These are phyloP conservation scores for Diorhabda elongata DNA, from an alignment of 1,140 invertebrate genomes.

Conservation along the genomic window DNA sequence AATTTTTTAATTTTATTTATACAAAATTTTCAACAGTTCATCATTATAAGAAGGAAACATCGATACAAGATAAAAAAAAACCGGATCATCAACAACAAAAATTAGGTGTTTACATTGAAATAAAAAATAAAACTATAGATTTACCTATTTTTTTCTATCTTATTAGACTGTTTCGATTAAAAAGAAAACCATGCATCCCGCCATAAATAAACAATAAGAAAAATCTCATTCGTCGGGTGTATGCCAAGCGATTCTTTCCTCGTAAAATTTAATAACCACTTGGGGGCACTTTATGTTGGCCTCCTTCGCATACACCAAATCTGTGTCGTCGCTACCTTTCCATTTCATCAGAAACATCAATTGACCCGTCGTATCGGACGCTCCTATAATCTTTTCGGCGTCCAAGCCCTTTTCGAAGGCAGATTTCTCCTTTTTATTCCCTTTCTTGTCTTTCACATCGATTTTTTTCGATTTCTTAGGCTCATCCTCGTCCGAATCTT, in stretches of 20 bases:
- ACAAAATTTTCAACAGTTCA: too few relatives aligned
- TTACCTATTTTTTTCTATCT: too few relatives aligned
- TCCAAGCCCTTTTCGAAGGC: constrained; percentile 89
- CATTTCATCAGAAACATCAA: constrained; percentile 98
- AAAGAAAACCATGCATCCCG: too few relatives aligned
- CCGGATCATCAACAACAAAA: too few relatives aligned
- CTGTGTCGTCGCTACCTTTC: constrained; percentile 94
- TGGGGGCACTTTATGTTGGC: constrained; percentile 92
- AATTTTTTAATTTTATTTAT: too few relatives aligned
- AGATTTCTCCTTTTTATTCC: constrained; percentile 48
- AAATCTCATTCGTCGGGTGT: constrained; percentile 54
- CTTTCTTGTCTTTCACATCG: constrained; percentile 25
- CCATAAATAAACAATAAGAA: too few relatives aligned
- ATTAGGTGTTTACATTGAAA: too few relatives aligned
- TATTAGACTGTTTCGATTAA: too few relatives aligned
- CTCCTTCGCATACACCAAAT: constrained; percentile 85
- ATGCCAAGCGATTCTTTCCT: constrained; percentile 93
- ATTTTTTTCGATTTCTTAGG: constrained; percentile 28
- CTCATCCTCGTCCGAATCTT: constrained; percentile 29
- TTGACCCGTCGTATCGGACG: constrained; percentile 91
- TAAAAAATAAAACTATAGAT: too few relatives aligned
- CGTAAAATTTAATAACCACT: constrained; percentile 94
- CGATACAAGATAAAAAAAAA: too few relatives aligned
- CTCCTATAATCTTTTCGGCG: constrained; percentile 92
- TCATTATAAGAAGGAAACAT: too few relatives aligned